Evolutionary conservation across 2,888 invertebrate genomes (phyloP).

Genomic region (Acanthosepion lycidas): DNA sequence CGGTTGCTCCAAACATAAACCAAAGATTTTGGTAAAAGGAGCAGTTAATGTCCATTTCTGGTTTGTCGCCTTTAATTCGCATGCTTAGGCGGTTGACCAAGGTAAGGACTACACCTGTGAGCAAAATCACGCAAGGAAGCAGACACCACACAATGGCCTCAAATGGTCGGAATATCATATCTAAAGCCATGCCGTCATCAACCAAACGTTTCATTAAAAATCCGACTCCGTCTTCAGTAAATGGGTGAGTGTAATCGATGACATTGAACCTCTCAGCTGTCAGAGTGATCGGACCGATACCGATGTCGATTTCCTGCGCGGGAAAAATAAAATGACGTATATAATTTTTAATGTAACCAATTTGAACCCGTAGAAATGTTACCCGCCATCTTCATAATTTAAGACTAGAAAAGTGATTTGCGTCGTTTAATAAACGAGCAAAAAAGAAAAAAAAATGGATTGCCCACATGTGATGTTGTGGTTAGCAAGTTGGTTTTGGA

Average conservation of each 20-base stretch:
- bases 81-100: constrained; percentile 54
- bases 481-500: too few species aligned
- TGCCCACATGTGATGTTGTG: too few species aligned
- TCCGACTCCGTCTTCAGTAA: constrained; percentile 62
- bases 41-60: constrained; percentile 24
- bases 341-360: background rate
- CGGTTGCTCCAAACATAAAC: constrained; percentile 58
- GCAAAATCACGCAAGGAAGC: constrained; percentile 54
- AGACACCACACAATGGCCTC: constrained; percentile 58
- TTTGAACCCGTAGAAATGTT: background rate
- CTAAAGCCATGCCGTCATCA: constrained; percentile 57
- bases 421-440: too few species aligned
- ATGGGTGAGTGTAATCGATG: constrained; percentile 58
- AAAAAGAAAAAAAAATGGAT: too few species aligned
- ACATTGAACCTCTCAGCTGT: constrained; percentile 56
- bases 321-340: background rate
- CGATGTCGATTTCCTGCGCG: constrained; percentile 60
- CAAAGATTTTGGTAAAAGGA: constrained; percentile 56
- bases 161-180: constrained; percentile 62
- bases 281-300: constrained; percentile 59
- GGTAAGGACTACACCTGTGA: constrained; percentile 57
- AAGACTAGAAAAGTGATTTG: too few species aligned
- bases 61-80: background rate
- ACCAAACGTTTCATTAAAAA: constrained; percentile 59
- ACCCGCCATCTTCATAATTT: background rate